Evolutionary conservation across 2,888 invertebrate species (phyloP).

Genomic region (Priocnemis perturbator): DNA sequence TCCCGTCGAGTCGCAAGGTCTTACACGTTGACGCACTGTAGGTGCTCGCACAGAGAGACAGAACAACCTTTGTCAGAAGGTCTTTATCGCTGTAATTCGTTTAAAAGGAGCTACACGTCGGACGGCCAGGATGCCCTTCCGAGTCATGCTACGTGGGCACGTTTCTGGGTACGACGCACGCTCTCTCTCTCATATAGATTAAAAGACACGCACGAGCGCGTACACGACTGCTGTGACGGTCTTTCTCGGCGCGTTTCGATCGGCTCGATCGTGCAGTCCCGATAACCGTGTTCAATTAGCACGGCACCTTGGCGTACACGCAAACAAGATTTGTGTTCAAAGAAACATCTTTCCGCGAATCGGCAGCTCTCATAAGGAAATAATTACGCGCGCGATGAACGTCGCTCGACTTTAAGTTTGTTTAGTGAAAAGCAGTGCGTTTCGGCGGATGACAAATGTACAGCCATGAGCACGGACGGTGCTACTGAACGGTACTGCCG

Average conservation of each 20-base stretch:
- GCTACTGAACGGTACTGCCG: too few relatives aligned
- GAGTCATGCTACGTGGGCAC: conserved; percentile 66
- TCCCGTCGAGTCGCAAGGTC: neutral
- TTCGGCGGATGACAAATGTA: neutral
- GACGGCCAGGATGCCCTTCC: conserved; percentile 46
- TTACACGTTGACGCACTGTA: conserved; percentile 22
- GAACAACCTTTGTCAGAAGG: conserved; percentile 36
- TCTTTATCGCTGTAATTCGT: conserved; percentile 68
- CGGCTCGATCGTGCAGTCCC: conserved; percentile 49
- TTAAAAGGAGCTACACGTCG: conserved; percentile 62
- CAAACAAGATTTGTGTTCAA: too few relatives aligned
- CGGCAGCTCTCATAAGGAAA: too few relatives aligned
- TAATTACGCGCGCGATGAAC: too few relatives aligned
- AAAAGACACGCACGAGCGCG: conserved; percentile 30
- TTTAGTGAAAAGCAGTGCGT: neutral
- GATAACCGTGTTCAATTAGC: conserved; percentile 59
- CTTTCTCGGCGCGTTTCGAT: conserved; percentile 37
- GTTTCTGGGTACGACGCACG: conserved; percentile 45
- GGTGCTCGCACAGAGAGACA: conserved; percentile 11
- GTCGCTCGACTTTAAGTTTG: neutral
- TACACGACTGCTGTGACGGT: too few relatives aligned
- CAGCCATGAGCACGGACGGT: neutral
- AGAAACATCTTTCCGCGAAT: too few relatives aligned
- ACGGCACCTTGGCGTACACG: conserved; percentile 48
- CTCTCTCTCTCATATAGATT: conserved; percentile 36